phyloP scores from a whole-genome alignment of 2,113 vertebrate species.

The Urocolius indicus region DNA sequence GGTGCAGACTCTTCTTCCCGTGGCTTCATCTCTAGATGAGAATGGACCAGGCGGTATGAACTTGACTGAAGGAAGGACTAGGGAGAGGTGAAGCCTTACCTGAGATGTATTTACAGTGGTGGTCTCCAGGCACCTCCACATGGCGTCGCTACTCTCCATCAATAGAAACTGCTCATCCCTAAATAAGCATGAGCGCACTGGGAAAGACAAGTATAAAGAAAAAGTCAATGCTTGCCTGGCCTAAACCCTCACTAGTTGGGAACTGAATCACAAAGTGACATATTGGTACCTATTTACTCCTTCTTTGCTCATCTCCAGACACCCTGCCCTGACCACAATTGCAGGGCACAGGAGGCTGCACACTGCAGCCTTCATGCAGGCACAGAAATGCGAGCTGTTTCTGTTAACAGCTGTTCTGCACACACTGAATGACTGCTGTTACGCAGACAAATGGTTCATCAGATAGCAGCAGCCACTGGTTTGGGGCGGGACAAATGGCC shows the following conservation, averaged over 20 bases:
- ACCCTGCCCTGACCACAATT: fast-evolving
- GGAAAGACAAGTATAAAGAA: not conserved
- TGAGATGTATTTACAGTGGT: not conserved
- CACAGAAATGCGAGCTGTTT: fast-evolving
- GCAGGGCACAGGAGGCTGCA: fast-evolving
- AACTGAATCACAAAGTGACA: fast-evolving
- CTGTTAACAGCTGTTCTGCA: not conserved
- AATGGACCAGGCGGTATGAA: not conserved
- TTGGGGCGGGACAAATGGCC: not conserved
- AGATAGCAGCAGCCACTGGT: fast-evolving
- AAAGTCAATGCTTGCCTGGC: not conserved
- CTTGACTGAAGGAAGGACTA: not conserved
- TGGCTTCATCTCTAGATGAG: not conserved
- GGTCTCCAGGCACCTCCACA: not conserved
- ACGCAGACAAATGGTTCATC: fast-evolving
- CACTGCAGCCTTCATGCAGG: not conserved
- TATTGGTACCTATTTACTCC: fast-evolving
- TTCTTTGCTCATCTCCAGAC: not conserved
- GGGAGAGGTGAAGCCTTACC: not conserved
- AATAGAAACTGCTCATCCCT: not conserved
- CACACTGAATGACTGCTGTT: fast-evolving
- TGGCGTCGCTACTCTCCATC: not conserved
- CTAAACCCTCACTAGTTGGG: not conserved
- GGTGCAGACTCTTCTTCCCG: not conserved
- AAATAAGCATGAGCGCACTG: fast-evolving